Evolutionary conservation across 2,797 vertebrate genomes (phyloP), one percentile per base, ranked within the genome.

Genomic region (Merluccius polli): DNA sequence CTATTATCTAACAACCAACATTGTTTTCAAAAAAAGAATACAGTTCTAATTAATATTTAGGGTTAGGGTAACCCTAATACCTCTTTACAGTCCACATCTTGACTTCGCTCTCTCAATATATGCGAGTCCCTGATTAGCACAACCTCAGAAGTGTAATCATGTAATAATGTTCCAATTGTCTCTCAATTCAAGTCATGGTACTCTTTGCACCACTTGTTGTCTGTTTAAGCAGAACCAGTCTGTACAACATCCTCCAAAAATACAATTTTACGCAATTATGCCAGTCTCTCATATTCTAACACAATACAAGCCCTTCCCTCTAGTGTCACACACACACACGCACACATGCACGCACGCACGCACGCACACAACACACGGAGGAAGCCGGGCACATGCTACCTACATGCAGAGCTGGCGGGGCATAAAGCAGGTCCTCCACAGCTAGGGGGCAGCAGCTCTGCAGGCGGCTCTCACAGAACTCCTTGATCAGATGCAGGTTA

Each of bases 391-490:
- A 24, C 52, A 11, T 11, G 13, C 67, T 33, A 35, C 88, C 79
- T 82, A 97, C 96, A 85, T 94, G 94, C 82, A 97, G 87, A 59
- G 89, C 76, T 0, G 94, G 92, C 0, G 95, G 95, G 0, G 96
- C 91, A 9, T 98, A 98, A 0, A 98, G 94, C 74, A 97, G 87
- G 84, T 98, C 96, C 87, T 97, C 96, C 72, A 96, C 82, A 30
- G 91, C 91, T 0, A 97, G 92, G 2, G 94, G 95, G 86, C 95
- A 98, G 89, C 94, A 94, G 7, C 92, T 88, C 77, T 93, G 92
- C 31, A 98, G 90, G 76, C 89, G 92, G 71, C 89, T 91, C 63
- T 90, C 88, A 32, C 94, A 95, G 82, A 97, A 95, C 2, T 95
- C 95, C 77, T 84, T 93, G 72, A 98, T 93, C 59, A 97, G 88